phyloP scores from a whole-genome alignment of 2,888 invertebrate species.

The Cheilosia soror region DNA sequence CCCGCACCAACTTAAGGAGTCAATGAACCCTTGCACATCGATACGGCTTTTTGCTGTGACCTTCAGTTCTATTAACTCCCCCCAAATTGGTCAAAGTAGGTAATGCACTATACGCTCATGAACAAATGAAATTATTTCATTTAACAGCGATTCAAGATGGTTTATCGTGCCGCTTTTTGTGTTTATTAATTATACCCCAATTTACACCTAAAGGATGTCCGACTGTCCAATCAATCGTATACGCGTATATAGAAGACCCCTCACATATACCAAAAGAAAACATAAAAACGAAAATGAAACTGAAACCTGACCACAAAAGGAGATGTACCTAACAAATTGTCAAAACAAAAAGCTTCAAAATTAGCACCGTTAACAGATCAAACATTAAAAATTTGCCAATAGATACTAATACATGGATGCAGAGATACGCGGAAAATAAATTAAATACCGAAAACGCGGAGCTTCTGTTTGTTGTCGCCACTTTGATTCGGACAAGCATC shows the following conservation, averaged over 20 bases:
- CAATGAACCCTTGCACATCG: no score
- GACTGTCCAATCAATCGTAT: slow-evolving; percentile 41
- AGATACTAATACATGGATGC: not conserved
- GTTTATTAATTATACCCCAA: slow-evolving; percentile 53
- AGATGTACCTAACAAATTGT: slow-evolving; percentile 44
- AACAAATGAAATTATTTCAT: no score
- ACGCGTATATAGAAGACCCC: not conserved
- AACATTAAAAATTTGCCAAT: slow-evolving; percentile 39
- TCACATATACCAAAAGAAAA: not conserved
- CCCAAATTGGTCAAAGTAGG: no score
- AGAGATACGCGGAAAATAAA: not conserved
- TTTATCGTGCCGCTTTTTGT: not conserved
- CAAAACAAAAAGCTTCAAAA: slow-evolving; percentile 49
- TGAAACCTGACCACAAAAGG: slow-evolving; percentile 28
- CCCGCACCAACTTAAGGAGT: no score
- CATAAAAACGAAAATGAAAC: not conserved
- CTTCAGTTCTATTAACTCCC: no score
- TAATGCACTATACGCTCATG: no score
- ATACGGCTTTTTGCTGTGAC: no score
- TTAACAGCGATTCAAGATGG: slow-evolving; percentile 16
- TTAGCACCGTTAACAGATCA: slow-evolving; percentile 50
- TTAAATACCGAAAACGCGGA: slow-evolving; percentile 17
- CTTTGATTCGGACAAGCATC: slow-evolving; percentile 20
- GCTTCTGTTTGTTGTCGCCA: slow-evolving; percentile 64
- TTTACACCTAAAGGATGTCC: slow-evolving; percentile 54